Evolutionary conservation across 1,140 invertebrate genomes (phyloP).

Genomic region (Lepidurus packardi): DNA sequence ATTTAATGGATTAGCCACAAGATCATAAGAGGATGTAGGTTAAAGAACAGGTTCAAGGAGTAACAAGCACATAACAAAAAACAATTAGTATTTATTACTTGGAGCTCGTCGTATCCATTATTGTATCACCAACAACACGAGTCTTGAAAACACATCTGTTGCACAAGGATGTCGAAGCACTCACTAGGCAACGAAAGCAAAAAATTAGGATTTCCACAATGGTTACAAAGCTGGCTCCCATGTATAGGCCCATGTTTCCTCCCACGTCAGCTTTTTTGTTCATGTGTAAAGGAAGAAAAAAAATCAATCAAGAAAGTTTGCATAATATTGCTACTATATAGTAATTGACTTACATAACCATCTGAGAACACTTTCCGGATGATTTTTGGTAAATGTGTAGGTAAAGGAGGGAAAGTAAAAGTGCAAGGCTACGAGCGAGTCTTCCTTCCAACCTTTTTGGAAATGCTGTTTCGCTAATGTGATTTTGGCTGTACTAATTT

Average conservation of each 20-base stretch:
- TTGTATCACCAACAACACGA: neutral
- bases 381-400: conserved; percentile 30
- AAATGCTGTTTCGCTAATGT: neutral
- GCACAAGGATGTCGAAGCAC: neutral
- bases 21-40: too few relatives aligned
- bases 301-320: neutral
- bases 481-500: neutral
- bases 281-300: neutral
- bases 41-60: too few relatives aligned
- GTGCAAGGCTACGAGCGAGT: conserved; percentile 15
- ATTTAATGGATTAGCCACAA: too few relatives aligned
- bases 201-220: conserved; percentile 28
- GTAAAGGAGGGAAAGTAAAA: conserved; percentile 32
- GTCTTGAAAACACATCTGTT: neutral
- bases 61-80: neutral
- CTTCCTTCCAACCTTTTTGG: neutral
- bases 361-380: conserved; percentile 32
- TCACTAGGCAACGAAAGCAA: neutral
- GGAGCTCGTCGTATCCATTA: neutral
- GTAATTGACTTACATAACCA: conserved; percentile 28
- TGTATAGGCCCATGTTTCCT: conserved; percentile 32
- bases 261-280: conserved; percentile 30
- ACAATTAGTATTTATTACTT: neutral
- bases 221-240: conserved; percentile 32
- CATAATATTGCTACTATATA: neutral